phyloP scores from a whole-genome alignment of 2,113 vertebrate species.

The Tringa solitaria region DNA sequence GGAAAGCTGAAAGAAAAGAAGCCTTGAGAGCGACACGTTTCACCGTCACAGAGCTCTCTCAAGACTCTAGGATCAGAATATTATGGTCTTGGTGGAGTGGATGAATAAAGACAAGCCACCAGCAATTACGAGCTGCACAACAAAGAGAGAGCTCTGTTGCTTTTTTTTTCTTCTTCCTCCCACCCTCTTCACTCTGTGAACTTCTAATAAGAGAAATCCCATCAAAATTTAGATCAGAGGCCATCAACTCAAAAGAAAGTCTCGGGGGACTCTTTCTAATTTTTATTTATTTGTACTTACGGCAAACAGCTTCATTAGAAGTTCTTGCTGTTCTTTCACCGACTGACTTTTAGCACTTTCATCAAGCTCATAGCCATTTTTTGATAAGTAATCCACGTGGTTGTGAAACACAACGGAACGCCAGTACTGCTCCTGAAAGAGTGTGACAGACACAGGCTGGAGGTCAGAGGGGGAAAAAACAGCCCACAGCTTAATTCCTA shows the following conservation, averaged over 20 bases:
- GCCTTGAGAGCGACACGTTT: not conserved
- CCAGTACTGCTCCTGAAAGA: constrained; percentile 90
- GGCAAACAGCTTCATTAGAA: constrained; percentile 97
- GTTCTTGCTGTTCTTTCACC: constrained; percentile 90
- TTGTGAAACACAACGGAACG: constrained; percentile 89
- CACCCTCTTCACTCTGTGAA: not conserved
- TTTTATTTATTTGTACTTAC: constrained; percentile 77
- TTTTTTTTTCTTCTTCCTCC: not conserved
- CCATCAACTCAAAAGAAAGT: not conserved
- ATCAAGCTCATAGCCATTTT: constrained; percentile 86
- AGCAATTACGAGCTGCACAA: not conserved
- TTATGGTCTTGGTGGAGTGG: not conserved
- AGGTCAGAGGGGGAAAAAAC: not conserved
- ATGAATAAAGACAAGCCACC: not conserved
- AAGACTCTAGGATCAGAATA: not conserved
- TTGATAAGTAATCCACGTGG: constrained; percentile 84
- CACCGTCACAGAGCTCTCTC: not conserved
- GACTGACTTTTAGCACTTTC: constrained; percentile 77
- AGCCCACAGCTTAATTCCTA: not conserved
- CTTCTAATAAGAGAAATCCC: not conserved
- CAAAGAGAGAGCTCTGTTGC: not conserved
- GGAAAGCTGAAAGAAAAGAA: constrained; percentile 80
- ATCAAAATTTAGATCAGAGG: not conserved
- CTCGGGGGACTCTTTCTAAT: not conserved
- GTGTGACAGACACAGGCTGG: not conserved